These are phyloP conservation scores for Melopsittacus undulatus DNA, from an alignment of 2,797 vertebrate genomes.

Conservation along the genomic window DNA sequence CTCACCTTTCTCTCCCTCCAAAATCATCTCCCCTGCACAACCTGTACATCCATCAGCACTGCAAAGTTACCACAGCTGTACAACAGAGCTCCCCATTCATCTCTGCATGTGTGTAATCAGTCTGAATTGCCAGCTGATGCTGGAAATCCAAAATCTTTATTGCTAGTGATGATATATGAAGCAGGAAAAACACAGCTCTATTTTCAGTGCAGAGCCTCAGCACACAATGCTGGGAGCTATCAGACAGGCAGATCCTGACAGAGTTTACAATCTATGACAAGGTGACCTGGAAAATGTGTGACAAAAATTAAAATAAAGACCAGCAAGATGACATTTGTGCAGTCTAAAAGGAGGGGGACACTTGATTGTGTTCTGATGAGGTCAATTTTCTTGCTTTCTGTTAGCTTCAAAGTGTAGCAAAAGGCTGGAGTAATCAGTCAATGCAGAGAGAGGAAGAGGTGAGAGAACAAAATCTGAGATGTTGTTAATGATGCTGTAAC, in stretches of 20 bases:
- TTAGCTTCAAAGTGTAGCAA: background rate
- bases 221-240: background rate
- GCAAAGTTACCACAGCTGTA: background rate
- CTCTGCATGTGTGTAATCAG: background rate
- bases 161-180: background rate
- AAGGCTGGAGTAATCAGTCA: background rate
- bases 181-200: background rate
- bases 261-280: background rate
- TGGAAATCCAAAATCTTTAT: background rate
- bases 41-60: background rate
- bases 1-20: background rate
- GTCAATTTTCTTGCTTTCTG: background rate
- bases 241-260: background rate
- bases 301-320: background rate
- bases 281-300: background rate
- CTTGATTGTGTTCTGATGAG: background rate
- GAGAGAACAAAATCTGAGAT: background rate
- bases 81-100: background rate
- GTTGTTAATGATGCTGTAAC: background rate
- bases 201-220: constrained; percentile 1
- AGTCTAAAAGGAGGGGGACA: background rate
- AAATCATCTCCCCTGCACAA: background rate
- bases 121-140: background rate
- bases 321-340: background rate
- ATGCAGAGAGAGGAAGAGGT: background rate